phyloP scores from a whole-genome alignment of 2,888 invertebrate species.

The Mimas tiliae region DNA sequence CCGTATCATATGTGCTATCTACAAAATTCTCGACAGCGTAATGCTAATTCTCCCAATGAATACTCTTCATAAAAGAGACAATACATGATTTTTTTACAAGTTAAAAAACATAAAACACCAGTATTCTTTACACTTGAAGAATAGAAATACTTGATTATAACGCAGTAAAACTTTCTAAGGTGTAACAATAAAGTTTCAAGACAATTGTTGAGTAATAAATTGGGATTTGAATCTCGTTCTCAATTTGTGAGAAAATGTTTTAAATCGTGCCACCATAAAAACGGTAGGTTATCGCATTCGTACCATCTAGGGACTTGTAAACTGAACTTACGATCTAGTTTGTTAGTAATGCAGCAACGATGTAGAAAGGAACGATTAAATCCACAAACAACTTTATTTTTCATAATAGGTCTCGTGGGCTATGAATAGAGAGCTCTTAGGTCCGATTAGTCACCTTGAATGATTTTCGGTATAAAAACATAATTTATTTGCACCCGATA shows the following conservation, averaged over 20 bases:
- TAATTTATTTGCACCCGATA: background rate
- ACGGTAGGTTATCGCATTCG: slow-evolving; percentile 7
- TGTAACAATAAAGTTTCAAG: slow-evolving; percentile 1
- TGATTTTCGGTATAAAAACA: background rate
- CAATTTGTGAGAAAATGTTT: slow-evolving; percentile 12
- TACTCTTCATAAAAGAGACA: no score
- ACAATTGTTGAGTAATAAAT: slow-evolving; percentile 5
- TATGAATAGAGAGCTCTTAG: background rate
- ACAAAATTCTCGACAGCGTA: no score
- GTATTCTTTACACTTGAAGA: no score
- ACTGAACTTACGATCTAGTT: slow-evolving; percentile 13
- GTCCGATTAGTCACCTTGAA: background rate
- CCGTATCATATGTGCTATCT: no score
- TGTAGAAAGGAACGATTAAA: background rate
- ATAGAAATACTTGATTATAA: background rate
- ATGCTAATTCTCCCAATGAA: no score
- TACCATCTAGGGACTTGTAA: slow-evolving; percentile 8
- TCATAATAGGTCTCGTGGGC: background rate
- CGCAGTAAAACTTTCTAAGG: background rate
- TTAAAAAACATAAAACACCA: no score
- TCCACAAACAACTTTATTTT: background rate
- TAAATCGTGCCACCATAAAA: slow-evolving; percentile 4
- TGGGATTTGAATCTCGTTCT: slow-evolving; percentile 5
- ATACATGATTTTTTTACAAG: no score
- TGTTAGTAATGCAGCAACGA: background rate